Conservation (phyloP, 2,888 invertebrate genomes). For the Papilio gigon region DNA sequence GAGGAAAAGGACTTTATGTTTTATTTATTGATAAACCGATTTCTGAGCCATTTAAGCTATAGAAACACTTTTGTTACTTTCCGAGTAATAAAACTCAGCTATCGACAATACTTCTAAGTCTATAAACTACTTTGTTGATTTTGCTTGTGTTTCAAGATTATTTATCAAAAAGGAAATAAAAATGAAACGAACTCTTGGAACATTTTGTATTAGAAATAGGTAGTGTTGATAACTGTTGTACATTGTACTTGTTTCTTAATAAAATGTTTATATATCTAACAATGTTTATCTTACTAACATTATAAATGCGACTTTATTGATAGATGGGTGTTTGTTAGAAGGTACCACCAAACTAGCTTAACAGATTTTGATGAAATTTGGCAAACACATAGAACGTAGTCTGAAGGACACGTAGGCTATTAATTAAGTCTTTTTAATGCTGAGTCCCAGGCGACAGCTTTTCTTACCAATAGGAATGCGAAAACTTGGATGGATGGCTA, state of each 20-base stretch:
- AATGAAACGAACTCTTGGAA: neutral
- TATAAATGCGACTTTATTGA: too few relatives aligned
- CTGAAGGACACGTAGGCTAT: too few relatives aligned
- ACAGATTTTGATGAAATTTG: too few relatives aligned
- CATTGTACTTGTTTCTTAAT: neutral
- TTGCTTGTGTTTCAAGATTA: constrained; percentile 6
- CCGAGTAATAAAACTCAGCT: constrained; percentile 23
- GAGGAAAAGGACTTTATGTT: constrained; percentile 11
- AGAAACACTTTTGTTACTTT: constrained; percentile 25
- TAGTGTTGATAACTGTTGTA: neutral
- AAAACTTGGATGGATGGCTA: too few relatives aligned
- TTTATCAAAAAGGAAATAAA: constrained; percentile 3
- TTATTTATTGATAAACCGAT: constrained; percentile 24
- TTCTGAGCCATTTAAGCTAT: constrained; percentile 22
- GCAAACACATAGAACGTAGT: too few relatives aligned
- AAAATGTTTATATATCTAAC: neutral
- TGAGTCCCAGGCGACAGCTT: too few relatives aligned
- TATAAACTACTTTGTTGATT: constrained; percentile 28
- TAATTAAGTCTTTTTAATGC: too few relatives aligned
- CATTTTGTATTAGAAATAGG: neutral
- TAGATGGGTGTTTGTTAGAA: too few relatives aligned
- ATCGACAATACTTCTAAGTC: constrained; percentile 6
- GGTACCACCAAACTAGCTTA: too few relatives aligned
- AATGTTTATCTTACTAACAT: too few relatives aligned
- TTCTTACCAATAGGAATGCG: too few relatives aligned